phyloP scores from a whole-genome alignment of 2,888 invertebrate genomes.

The Epicampocera succincta region DNA sequence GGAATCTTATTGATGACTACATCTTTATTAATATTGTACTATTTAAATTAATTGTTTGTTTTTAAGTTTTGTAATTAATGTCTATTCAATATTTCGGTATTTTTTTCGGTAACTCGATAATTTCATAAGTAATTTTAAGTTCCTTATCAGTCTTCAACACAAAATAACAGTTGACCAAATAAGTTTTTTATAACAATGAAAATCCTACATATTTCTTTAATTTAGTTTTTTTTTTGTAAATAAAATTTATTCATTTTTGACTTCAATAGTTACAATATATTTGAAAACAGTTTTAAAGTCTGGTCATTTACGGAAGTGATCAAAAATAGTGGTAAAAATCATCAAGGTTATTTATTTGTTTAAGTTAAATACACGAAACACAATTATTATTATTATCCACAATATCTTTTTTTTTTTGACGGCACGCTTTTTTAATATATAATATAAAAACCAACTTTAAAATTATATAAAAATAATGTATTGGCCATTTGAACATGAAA shows the following conservation, averaged over 20 bases:
- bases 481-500: conserved; percentile 7
- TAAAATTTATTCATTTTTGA: conserved; percentile 14
- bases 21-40: no score
- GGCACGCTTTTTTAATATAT: conserved; percentile 45
- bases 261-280: conserved; percentile 46
- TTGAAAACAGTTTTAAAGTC: conserved; percentile 14
- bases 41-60: no score
- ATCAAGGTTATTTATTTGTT: conserved; percentile 61
- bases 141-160: no score
- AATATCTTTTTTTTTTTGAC: conserved; percentile 50
- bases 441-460: conserved; percentile 3
- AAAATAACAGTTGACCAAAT: no score
- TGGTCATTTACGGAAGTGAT: conserved; percentile 62
- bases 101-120: no score
- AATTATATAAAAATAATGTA: background rate
- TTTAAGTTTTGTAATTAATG: no score
- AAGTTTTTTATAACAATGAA: no score
- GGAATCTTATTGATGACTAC: no score
- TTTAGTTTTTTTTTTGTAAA: conserved; percentile 17
- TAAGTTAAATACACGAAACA: conserved; percentile 8
- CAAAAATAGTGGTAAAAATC: conserved; percentile 40
- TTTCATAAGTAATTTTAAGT: no score
- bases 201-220: no score
- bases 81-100: no score
- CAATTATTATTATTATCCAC: conserved; percentile 33